Percentiles rank a stretch among this genome's conserved stretches.
These are phyloP conservation scores for Mastigias papua DNA, from an alignment of 30 jellyfish, hydroid and myxozoan species.

Conservation along the genomic window DNA sequence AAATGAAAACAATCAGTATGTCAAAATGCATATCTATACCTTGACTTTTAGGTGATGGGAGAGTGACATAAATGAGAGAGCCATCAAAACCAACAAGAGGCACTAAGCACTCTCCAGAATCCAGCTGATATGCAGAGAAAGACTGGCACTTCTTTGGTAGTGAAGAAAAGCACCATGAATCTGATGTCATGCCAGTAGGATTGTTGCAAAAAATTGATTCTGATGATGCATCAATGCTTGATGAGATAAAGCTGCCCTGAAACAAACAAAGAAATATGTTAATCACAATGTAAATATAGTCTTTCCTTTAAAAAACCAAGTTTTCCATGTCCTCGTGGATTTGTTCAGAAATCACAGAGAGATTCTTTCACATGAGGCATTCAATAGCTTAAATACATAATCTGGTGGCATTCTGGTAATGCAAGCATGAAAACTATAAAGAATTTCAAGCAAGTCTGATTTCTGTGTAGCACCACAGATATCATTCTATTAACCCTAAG, in stretches of 20 bases:
- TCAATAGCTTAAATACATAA: too few species aligned
- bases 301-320: too few species aligned
- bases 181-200: constrained; percentile 34
- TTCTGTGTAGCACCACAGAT: too few species aligned
- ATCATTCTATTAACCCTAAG: too few species aligned
- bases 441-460: too few species aligned
- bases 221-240: constrained; percentile 68
- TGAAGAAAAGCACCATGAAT: constrained; percentile 60
- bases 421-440: too few species aligned
- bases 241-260: constrained; percentile 67
- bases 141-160: constrained; percentile 63
- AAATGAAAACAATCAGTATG: too few species aligned
- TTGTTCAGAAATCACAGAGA: too few species aligned
- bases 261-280: neutral
- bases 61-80: constrained; percentile 48
- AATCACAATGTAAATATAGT: too few species aligned
- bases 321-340: too few species aligned
- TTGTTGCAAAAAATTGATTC: constrained; percentile 61
- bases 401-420: too few species aligned
- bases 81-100: constrained; percentile 51
- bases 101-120: constrained; percentile 34
- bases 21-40: neutral
- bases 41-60: constrained; percentile 42
- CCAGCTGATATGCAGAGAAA: constrained; percentile 36
- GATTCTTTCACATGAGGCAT: too few species aligned